phyloP scores from a whole-genome alignment of 2,797 vertebrate genomes.

The Pangasius mekongensis region DNA sequence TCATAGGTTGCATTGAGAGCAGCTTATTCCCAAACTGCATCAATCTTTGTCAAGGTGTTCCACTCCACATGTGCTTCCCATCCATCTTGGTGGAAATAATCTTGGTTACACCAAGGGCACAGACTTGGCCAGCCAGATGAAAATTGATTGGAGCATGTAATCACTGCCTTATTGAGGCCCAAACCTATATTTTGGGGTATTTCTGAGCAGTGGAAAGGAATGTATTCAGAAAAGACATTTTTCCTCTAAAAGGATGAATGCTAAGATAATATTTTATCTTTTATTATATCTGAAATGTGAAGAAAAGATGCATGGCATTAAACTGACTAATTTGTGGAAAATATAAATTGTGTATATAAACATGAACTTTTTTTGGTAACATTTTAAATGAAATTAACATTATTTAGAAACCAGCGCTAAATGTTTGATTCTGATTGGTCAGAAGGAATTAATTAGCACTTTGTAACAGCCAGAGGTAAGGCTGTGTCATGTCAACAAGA shows the following conservation, averaged over 20 bases:
- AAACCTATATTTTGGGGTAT: background rate
- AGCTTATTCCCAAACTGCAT: slow-evolving; percentile 41
- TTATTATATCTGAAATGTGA: background rate
- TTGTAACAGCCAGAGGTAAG: background rate
- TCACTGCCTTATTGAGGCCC: slow-evolving; percentile 5
- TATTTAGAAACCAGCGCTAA: background rate
- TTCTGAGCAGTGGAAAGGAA: background rate
- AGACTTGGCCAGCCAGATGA: slow-evolving; percentile 37
- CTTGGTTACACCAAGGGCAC: slow-evolving; percentile 43
- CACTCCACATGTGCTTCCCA: slow-evolving; percentile 37
- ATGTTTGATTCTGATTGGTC: background rate
- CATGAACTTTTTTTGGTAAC: background rate
- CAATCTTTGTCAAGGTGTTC: slow-evolving; percentile 41
- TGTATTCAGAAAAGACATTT: background rate
- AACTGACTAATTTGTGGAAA: background rate
- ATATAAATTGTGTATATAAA: background rate
- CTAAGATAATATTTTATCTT: background rate
- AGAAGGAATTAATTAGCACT: background rate
- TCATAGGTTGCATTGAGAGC: slow-evolving; percentile 27
- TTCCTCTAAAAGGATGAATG: background rate
- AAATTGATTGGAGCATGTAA: slow-evolving; percentile 44
- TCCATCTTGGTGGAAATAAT: slow-evolving; percentile 51
- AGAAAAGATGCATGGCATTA: background rate
- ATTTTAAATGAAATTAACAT: background rate
- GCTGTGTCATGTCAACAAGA: background rate